Conservation (phyloP, 2,797 vertebrate genomes). For the Darevskia nairensis region DNA sequence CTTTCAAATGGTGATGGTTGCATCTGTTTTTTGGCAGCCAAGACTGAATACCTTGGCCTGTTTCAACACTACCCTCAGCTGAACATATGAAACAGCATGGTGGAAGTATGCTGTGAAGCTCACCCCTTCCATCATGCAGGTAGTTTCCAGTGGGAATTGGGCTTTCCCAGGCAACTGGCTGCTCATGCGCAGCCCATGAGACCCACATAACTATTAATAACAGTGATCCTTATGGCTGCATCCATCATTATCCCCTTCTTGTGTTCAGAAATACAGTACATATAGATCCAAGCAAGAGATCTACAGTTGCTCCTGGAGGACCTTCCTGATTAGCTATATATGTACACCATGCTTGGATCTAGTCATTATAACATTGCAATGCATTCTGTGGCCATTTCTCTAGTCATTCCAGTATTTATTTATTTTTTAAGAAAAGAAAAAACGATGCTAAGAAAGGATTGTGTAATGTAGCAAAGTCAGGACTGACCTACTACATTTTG, state of each 20-base stretch:
- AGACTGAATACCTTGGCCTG: not conserved
- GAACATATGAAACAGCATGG: not conserved
- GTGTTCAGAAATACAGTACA: not conserved
- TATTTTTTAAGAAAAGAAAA: not conserved
- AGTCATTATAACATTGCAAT: not conserved
- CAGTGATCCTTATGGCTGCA: not conserved
- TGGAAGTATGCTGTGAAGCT: not conserved
- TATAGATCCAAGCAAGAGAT: not conserved
- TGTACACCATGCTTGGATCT: not conserved
- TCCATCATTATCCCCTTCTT: not conserved
- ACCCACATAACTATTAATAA: not conserved
- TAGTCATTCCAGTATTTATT: not conserved
- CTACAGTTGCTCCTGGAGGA: too few species aligned
- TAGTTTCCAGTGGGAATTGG: not conserved
- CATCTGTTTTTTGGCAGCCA: slow-evolving; percentile 47
- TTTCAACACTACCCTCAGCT: not conserved
- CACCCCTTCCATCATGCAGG: not conserved
- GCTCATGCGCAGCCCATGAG: not conserved
- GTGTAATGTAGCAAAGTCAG: not conserved
- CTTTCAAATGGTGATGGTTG: slow-evolving; percentile 64
- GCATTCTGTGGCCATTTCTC: not conserved
- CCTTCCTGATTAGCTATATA: not conserved
- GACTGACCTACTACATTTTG: too few species aligned
- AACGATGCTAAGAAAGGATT: not conserved
- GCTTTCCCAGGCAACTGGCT: not conserved